These are phyloP conservation scores for Cataglyphis rosenhaueri DNA, from an alignment of 2,888 invertebrate genomes.

Conservation along the genomic window DNA sequence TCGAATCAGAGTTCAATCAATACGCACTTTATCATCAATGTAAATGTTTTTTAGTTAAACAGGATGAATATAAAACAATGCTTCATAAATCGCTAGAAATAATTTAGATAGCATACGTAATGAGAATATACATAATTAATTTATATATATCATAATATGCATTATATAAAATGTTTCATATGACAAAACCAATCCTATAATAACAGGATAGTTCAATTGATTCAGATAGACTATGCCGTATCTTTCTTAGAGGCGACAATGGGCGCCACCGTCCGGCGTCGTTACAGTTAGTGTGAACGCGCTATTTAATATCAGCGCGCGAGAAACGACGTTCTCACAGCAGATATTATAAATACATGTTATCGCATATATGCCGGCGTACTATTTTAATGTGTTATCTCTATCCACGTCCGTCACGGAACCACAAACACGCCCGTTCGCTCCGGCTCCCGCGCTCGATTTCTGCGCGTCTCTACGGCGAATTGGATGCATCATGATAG, in stretches of 20 bases:
- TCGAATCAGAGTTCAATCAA: background rate
- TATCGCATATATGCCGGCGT: conserved; percentile 77
- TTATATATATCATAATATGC: too few species aligned
- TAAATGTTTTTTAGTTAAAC: background rate
- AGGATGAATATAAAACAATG: background rate
- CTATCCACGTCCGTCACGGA: conserved; percentile 79
- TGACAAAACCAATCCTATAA: background rate
- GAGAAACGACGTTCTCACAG: conserved; percentile 65
- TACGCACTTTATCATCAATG: background rate
- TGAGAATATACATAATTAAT: background rate
- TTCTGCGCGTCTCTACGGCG: conserved; percentile 36
- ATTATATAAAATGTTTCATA: background rate
- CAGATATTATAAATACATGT: conserved; percentile 81
- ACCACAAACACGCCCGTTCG: conserved; percentile 74
- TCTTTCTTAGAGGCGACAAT: background rate
- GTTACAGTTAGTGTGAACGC: conserved; percentile 52
- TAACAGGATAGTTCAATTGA: background rate
- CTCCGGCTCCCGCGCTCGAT: conserved; percentile 65
- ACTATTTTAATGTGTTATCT: conserved; percentile 83
- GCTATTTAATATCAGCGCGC: conserved; percentile 65
- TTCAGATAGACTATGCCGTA: background rate
- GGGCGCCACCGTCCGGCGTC: conserved; percentile 41
- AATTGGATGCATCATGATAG: background rate
- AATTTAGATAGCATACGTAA: background rate
- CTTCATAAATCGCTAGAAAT: background rate